Conservation (phyloP, 2,797 vertebrate species). For the Notolabrus celidotus region DNA sequence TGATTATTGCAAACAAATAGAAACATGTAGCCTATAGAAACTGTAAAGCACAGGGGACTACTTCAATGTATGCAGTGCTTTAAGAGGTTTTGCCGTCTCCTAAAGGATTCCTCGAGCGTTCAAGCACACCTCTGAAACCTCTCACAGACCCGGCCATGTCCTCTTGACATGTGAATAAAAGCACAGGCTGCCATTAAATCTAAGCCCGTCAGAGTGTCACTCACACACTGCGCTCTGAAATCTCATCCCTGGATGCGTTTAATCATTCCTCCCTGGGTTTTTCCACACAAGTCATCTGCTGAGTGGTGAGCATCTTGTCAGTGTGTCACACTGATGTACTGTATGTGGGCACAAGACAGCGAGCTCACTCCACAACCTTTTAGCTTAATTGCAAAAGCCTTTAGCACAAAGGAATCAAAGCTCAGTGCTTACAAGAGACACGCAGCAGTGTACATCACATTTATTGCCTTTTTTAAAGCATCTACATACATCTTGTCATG, state of each 20-base stretch:
- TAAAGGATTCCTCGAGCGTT: background rate
- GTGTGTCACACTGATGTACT: constrained; percentile 22
- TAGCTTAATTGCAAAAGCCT: constrained; percentile 52
- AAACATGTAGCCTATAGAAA: background rate
- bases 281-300: constrained; percentile 21
- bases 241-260: constrained; percentile 12
- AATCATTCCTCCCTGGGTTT: constrained; percentile 26
- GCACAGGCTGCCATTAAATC: constrained; percentile 8
- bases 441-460: constrained; percentile 1
- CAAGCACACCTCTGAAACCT: constrained; percentile 3
- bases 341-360: constrained; percentile 1
- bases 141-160: constrained; percentile 4
- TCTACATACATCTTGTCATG: background rate
- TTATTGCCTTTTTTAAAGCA: constrained; percentile 21
- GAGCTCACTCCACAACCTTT: constrained; percentile 41
- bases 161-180: constrained; percentile 14
- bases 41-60: background rate
- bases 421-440: constrained; percentile 1
- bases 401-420: background rate
- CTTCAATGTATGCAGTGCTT: background rate
- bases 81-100: background rate
- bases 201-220: constrained; percentile 17
- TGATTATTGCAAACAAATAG: background rate
- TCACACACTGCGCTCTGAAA: background rate
- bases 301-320: constrained; percentile 35